Conservation (phyloP, 2,113 vertebrate genomes). For the Passer domesticus region DNA sequence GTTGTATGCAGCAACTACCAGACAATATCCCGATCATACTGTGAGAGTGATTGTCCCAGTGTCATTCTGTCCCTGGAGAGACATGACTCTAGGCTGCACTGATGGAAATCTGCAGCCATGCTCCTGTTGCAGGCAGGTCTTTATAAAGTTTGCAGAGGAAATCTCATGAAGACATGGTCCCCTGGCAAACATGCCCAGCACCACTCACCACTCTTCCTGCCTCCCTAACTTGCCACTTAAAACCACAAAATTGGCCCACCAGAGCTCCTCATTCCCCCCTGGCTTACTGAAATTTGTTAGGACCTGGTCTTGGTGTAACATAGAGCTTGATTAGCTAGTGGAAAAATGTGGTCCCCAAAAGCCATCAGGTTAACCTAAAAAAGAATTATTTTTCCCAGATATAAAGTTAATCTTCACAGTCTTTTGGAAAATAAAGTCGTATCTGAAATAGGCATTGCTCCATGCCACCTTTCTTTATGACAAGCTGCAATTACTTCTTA, state of each 20-base stretch:
- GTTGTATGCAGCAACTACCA: neutral
- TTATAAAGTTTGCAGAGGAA: neutral
- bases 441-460: neutral
- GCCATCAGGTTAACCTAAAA: neutral
- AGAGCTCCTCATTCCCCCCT: neutral
- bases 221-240: neutral
- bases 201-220: neutral
- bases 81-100: neutral
- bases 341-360: neutral
- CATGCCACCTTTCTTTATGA: conserved; percentile 17
- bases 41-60: neutral
- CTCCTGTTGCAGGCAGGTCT: neutral
- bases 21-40: neutral
- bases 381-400: neutral
- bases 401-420: neutral
- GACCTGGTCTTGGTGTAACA: neutral
- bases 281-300: neutral
- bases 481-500: conserved; percentile 11
- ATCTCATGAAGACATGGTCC: rapidly evolving
- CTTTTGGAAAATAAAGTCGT: neutral
- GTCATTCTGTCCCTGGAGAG: neutral
- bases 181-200: neutral
- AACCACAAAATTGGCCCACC: neutral
- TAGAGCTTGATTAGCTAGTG: neutral
- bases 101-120: neutral